Conservation (phyloP, 2,888 invertebrate genomes). For the Pachymerium ferrugineum region DNA sequence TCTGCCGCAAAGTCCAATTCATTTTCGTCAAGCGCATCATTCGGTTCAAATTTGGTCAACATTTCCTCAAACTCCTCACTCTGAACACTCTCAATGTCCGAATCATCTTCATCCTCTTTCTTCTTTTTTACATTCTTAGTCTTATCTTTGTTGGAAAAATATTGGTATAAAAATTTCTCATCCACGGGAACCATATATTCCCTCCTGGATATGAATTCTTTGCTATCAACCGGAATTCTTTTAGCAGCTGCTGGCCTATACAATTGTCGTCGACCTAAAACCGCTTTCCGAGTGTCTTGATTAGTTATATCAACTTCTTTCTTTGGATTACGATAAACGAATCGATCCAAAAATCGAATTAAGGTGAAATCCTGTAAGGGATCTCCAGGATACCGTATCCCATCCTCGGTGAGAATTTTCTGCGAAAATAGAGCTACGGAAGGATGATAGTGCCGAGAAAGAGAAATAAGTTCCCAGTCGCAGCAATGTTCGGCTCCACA, state of each 20-base stretch:
- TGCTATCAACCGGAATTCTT: constrained; percentile 66
- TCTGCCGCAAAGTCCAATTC: constrained; percentile 40
- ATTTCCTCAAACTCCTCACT: constrained; percentile 71
- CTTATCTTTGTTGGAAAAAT: constrained; percentile 39
- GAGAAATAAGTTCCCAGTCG: constrained; percentile 66
- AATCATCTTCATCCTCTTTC: constrained; percentile 55
- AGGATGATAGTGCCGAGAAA: constrained; percentile 79
- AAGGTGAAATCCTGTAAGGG: constrained; percentile 87
- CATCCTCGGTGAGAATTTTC: constrained; percentile 64
- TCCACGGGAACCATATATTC: constrained; percentile 78
- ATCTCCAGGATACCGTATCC: constrained; percentile 82
- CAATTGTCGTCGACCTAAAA: constrained; percentile 40
- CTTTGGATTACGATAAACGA: constrained; percentile 83
- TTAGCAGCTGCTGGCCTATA: constrained; percentile 66
- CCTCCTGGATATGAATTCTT: constrained; percentile 62
- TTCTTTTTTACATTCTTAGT: constrained; percentile 36
- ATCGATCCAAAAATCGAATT: constrained; percentile 86
- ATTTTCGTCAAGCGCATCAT: constrained; percentile 47
- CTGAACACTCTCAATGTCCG: constrained; percentile 65
- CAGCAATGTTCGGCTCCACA: constrained; percentile 68
- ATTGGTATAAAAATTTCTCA: constrained; percentile 76
- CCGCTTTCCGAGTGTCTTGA: constrained; percentile 23
- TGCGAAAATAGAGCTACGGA: constrained; percentile 82
- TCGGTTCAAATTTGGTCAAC: constrained; percentile 52
- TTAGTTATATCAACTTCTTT: constrained; percentile 27